phyloP scores from a whole-genome alignment of 2,888 invertebrate species.

The Ethmia dodecea region DNA sequence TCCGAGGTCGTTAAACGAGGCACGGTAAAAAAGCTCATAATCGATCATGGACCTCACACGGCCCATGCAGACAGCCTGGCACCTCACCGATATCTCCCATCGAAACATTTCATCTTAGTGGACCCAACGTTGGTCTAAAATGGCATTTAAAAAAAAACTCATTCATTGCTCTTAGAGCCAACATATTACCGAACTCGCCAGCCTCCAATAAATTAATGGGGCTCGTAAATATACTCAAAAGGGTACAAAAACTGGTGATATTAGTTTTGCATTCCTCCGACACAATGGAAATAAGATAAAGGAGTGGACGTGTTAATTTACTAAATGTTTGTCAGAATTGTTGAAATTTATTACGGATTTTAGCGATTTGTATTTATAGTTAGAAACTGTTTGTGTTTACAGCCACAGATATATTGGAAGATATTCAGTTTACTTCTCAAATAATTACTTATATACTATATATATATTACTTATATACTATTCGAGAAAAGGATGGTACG shows the following conservation, averaged over 20 bases:
- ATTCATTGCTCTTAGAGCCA: conserved; percentile 17
- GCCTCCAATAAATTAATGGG: conserved; percentile 36
- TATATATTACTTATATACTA: no score
- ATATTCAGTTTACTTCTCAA: no score
- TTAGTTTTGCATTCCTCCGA: conserved; percentile 28
- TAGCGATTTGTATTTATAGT: neutral
- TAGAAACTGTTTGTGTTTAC: no score
- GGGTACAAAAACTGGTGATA: conserved; percentile 30
- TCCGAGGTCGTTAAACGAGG: no score
- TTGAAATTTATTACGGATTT: neutral
- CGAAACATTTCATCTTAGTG: conserved; percentile 15
- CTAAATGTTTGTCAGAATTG: conserved; percentile 4
- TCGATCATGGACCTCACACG: conserved; percentile 22
- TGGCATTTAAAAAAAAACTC: neutral
- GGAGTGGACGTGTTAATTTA: conserved; percentile 42
- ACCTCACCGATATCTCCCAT: conserved; percentile 18
- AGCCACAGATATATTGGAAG: no score
- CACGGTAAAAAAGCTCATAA: conserved; percentile 10
- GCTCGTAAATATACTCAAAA: conserved; percentile 41
- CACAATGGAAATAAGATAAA: conserved; percentile 21
- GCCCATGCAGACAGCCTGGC: conserved; percentile 31
- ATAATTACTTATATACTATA: no score
- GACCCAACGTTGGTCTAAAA: conserved; percentile 16
- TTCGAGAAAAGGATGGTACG: no score
- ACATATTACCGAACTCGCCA: conserved; percentile 20